phyloP scores from a whole-genome alignment of 2,113 vertebrate genomes.

The Turdus rufiventris region DNA sequence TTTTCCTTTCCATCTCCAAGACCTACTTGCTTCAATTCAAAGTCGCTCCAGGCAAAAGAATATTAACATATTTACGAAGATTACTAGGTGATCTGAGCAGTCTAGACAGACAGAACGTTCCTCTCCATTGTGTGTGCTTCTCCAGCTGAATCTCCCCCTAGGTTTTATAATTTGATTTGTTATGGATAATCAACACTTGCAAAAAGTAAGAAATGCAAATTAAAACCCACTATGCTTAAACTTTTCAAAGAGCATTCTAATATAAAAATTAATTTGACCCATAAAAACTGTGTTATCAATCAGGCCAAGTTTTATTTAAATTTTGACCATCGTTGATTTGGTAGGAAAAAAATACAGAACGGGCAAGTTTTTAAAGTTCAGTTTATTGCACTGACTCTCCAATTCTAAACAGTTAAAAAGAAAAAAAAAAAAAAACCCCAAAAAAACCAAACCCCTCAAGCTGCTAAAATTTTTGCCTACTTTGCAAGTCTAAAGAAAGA shows the following conservation, averaged over 20 bases:
- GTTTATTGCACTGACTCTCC: background rate
- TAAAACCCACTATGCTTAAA: background rate
- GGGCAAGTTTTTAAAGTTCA: background rate
- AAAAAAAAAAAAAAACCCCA: conserved; percentile 35
- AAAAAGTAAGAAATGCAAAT: background rate
- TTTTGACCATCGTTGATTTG: background rate
- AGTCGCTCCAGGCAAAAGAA: conserved; percentile 19
- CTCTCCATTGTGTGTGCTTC: background rate
- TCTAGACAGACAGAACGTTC: conserved; percentile 13
- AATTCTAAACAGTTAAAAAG: conserved; percentile 13
- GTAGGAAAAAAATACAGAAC: background rate
- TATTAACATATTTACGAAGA: conserved; percentile 48
- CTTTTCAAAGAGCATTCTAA: background rate
- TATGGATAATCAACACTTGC: background rate
- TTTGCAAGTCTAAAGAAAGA: conserved; percentile 60
- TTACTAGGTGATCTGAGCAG: conserved; percentile 17
- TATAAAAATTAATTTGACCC: background rate
- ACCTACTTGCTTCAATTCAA: background rate
- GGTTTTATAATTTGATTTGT: conserved; percentile 5
- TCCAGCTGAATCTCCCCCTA: background rate
- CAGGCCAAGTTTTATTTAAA: background rate
- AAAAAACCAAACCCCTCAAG: background rate
- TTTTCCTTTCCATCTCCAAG: conserved; percentile 21
- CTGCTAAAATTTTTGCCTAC: conserved; percentile 53
- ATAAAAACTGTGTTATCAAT: background rate